A percentile compares a stretch with the other conserved stretches of the same genome.
Conservation (phyloP, 2,797 vertebrate genomes). For the Tauraco hartlaubi region DNA sequence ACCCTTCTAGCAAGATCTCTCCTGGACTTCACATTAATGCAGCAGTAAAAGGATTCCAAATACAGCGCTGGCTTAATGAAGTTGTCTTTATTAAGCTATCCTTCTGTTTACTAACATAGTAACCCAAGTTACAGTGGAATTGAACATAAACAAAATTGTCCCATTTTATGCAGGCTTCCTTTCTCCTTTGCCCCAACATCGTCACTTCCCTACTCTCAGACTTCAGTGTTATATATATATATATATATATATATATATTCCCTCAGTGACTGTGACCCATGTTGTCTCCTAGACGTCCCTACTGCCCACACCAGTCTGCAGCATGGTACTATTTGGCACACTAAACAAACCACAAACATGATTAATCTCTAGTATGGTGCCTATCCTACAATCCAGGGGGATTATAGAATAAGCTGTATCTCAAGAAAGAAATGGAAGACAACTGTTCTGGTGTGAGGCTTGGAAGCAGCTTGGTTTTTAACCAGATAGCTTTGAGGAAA, state of each 20-base stretch:
- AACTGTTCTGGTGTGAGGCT: background rate
- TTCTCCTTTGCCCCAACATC: background rate
- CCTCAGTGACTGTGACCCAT: background rate
- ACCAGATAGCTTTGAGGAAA: background rate
- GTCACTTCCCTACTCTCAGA: background rate
- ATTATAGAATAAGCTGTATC: background rate
- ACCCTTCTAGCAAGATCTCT: background rate
- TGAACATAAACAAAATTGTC: background rate
- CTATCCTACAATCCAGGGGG: background rate
- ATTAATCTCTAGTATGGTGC: background rate
- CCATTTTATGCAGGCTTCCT: background rate
- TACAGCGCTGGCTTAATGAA: background rate
- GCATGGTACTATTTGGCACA: rapidly evolving
- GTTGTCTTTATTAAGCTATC: background rate
- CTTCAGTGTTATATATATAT: background rate
- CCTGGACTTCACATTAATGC: background rate
- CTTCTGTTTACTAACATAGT: background rate
- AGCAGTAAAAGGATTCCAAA: background rate
- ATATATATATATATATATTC: background rate
- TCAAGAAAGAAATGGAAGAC: background rate
- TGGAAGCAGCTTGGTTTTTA: background rate
- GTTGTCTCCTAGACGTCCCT: background rate
- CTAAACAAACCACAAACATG: background rate
- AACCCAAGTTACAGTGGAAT: background rate
- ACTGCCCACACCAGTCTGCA: background rate